Evolutionary conservation across 37 sponge, comb jelly and placozoan genomes (phyloP).

Genomic region (Aplysina aerophoba): DNA sequence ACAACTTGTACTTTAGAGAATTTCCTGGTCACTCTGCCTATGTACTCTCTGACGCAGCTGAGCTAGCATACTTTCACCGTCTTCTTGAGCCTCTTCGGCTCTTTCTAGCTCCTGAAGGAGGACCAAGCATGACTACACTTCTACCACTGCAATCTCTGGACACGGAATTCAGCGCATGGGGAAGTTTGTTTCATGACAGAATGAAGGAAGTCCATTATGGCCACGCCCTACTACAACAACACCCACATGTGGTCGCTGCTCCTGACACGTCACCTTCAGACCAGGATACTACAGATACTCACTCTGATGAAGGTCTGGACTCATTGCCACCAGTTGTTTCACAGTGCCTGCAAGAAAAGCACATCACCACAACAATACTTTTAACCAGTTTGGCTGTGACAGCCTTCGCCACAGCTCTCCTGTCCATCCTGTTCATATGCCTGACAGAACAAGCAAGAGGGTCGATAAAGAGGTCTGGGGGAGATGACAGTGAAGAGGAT

Average conservation of each 20-base stretch:
- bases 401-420: not conserved
- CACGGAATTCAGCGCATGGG: no score
- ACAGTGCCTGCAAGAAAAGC: not conserved
- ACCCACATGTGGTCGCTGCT: no score
- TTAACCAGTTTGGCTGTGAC: not conserved
- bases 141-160: not conserved
- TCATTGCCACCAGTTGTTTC: no score
- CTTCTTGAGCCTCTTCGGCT: not conserved
- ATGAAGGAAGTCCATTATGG: no score
- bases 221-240: no score
- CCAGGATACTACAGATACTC: no score
- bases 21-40: not conserved
- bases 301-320: no score
- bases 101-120: not conserved
- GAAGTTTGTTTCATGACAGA: no score
- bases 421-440: not conserved
- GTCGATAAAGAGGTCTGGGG: not conserved
- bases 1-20: not conserved
- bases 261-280: no score
- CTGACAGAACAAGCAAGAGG: not conserved
- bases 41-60: not conserved
- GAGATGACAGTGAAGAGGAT: not conserved
- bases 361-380: conserved; percentile 6
- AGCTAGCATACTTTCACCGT: not conserved
- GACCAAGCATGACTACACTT: not conserved